phyloP scores from a whole-genome alignment of 2,797 vertebrate genomes.

The Poeciliopsis presidionis region DNA sequence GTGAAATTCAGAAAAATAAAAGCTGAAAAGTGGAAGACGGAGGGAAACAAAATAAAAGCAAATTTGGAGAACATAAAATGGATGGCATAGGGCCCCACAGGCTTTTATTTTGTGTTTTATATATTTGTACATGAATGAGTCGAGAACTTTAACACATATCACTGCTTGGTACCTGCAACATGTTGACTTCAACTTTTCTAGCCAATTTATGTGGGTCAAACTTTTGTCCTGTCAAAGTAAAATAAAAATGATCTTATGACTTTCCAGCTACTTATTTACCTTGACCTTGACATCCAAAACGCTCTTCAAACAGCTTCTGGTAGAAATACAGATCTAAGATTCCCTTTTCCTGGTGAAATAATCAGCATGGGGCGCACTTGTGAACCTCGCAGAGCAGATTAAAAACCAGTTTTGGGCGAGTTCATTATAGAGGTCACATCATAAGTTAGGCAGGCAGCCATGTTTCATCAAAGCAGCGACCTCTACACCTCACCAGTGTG shows the following conservation, averaged over 20 bases:
- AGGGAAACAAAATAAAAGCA: too few species aligned
- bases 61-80: too few species aligned
- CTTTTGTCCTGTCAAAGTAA: not conserved
- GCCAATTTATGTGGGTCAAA: not conserved
- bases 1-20: too few species aligned
- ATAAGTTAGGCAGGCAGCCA: constrained; percentile 60
- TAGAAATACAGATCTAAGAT: constrained; percentile 21
- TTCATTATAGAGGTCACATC: constrained; percentile 53
- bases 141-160: not conserved
- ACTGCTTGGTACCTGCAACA: not conserved
- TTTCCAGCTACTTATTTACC: constrained; percentile 11
- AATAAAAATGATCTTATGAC: constrained; percentile 14
- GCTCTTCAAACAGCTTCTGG: constrained; percentile 15
- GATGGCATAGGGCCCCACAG: too few species aligned
- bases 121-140: not conserved
- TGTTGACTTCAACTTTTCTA: not conserved
- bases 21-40: too few species aligned
- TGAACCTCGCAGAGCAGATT: constrained; percentile 46
- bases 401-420: constrained; percentile 35
- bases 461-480: constrained; percentile 60
- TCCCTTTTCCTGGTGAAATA: constrained; percentile 23
- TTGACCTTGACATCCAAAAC: constrained; percentile 2
- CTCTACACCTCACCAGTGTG: constrained; percentile 32
- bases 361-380: constrained; percentile 35
- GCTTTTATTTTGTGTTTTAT: too few species aligned